Evolutionary conservation across 2,888 invertebrate genomes (phyloP).

Genomic region (Hedya salicella): DNA sequence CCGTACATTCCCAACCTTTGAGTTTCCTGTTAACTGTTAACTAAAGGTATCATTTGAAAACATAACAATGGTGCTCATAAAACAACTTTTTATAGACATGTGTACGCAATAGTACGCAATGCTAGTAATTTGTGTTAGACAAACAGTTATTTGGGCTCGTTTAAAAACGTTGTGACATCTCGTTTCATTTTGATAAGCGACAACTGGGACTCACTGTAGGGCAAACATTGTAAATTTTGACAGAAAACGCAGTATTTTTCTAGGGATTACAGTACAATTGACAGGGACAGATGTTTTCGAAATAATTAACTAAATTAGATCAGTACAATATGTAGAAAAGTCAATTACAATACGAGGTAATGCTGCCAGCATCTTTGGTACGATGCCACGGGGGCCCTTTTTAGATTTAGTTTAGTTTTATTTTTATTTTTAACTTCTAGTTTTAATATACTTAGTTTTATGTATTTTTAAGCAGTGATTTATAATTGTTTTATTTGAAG

Average conservation of each 20-base stretch:
- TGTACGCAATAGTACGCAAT: slow-evolving; percentile 53
- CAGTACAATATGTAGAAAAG: too few relatives aligned
- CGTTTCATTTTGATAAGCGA: slow-evolving; percentile 43
- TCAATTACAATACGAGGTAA: too few relatives aligned
- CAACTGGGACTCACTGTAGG: slow-evolving; percentile 14
- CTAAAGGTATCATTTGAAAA: too few relatives aligned
- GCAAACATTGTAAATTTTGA: slow-evolving; percentile 32
- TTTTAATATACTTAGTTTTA: too few relatives aligned
- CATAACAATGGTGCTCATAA: background rate
- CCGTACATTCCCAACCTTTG: too few relatives aligned
- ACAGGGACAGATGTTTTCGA: background rate
- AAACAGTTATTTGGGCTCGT: slow-evolving; percentile 59
- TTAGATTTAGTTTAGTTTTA: too few relatives aligned
- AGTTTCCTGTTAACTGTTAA: too few relatives aligned
- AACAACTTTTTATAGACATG: slow-evolving; percentile 30
- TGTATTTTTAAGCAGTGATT: too few relatives aligned
- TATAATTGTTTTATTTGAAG: too few relatives aligned
- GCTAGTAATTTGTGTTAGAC: slow-evolving; percentile 62
- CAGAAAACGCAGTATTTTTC: slow-evolving; percentile 19
- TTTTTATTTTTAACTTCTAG: too few relatives aligned
- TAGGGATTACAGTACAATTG: background rate
- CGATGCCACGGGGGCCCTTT: too few relatives aligned
- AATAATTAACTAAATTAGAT: background rate
- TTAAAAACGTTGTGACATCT: slow-evolving; percentile 65
- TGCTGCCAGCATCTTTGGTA: too few relatives aligned